Evolutionary conservation across 2,888 invertebrate genomes (phyloP), one percentile per base, ranked within the genome.

Genomic region (Oxytorus armatus): DNA sequence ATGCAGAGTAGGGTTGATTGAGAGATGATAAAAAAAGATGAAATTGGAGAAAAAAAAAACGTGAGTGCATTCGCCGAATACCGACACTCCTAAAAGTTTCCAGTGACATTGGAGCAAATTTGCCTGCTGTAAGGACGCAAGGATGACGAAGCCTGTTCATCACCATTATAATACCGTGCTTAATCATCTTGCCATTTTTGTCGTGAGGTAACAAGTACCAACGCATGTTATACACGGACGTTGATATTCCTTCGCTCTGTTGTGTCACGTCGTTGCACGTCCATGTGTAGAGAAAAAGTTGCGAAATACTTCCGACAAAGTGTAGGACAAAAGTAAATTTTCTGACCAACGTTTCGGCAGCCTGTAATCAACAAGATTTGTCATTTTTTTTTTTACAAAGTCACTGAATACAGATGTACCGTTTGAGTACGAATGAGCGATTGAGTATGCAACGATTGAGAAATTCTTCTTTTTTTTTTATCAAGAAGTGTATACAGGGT

Each of bases 281-380:
- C 83, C 86, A 83, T 8, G 88, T 85, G 49, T 87, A 87, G 29
- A 88, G 69, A 57, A 85, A 80, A 3, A 87, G 78, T 78, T 88
- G 87, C 14, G 82, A 69, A 25, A 86, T 44, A 25, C 83, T 78
- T 11, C 84, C 85, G 57, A 83, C 49, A 4, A 86, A 83, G 51
- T 86, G 85, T 7, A 82, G 79, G 3, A 83, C 51, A 72, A 86
- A 87, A 18, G 81, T 80, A 7, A 76, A 81, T 39, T 81, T 86
- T 21, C 81, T 84, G 29, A 82, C 63, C 3, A 73, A 4, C 1
- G 73, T 72, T 4, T 75, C 39, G 1, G 79, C 18, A n/a, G 83
- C 79, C 86, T 86, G 78, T 11, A 47, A 53, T 36, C 5, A 33
- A 61, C 39, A 23, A 8, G 8, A 36, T 36, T 36, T 3, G 4